These are phyloP conservation scores for Drosophila merina DNA, from an alignment of 2,888 invertebrate genomes.

Conservation along the genomic window DNA sequence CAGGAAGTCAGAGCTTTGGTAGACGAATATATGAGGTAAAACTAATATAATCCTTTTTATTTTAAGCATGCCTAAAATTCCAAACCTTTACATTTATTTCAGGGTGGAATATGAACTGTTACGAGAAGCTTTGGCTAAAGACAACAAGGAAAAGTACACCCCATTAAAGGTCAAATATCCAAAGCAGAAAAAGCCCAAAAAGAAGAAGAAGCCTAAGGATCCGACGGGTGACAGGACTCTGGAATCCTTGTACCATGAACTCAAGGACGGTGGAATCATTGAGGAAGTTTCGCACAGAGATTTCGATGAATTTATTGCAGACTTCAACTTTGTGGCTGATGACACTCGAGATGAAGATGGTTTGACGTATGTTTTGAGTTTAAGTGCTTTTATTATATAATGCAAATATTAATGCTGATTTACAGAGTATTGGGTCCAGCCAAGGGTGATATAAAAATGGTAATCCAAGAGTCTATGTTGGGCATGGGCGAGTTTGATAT, in stretches of 20 bases:
- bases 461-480: constrained; percentile 85
- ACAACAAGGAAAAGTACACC: constrained; percentile 77
- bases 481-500: constrained; percentile 83
- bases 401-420: not conserved
- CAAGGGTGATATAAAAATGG: constrained; percentile 86
- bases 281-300: constrained; percentile 85
- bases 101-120: constrained; percentile 82
- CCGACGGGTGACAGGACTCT: constrained; percentile 86
- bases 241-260: constrained; percentile 88
- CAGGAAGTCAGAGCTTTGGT: constrained; percentile 85
- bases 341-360: constrained; percentile 81
- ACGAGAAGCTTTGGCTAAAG: constrained; percentile 83
- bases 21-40: constrained; percentile 84
- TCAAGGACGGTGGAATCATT: constrained; percentile 85
- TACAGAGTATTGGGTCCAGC: constrained; percentile 81
- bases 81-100: constrained; percentile 1
- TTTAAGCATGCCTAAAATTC: not conserved
- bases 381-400: not conserved
- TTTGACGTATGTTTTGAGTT: constrained; percentile 58
- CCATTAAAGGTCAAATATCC: constrained; percentile 59
- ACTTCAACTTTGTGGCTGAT: constrained; percentile 86
- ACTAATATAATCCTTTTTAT: not conserved
- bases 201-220: constrained; percentile 86
- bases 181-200: constrained; percentile 72
- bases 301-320: constrained; percentile 88